Evolutionary conservation across 2,797 vertebrate genomes (phyloP).

Genomic region (Cetoscarus ocellatus): DNA sequence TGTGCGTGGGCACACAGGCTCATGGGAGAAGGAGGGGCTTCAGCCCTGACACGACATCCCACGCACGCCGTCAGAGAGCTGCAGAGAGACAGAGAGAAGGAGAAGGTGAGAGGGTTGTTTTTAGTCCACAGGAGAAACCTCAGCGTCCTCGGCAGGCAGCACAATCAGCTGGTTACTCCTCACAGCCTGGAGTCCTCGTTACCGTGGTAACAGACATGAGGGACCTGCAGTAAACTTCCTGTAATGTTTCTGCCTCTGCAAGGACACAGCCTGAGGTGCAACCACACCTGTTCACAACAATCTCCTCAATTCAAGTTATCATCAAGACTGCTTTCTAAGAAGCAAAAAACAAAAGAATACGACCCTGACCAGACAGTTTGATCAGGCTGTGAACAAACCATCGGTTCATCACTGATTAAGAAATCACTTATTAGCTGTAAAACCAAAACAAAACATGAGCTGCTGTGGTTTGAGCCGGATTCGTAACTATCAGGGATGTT

Average conservation of each 20-base stretch:
- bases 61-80: constrained; percentile 80
- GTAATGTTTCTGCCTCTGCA: constrained; percentile 51
- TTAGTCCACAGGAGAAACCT: constrained; percentile 43
- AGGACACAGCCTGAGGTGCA: constrained; percentile 33
- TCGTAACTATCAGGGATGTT: too few species aligned
- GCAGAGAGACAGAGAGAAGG: constrained; percentile 34
- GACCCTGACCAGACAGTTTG: too few species aligned
- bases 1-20: constrained; percentile 81
- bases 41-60: constrained; percentile 82
- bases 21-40: constrained; percentile 82
- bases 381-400: too few species aligned
- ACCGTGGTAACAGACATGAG: constrained; percentile 66
- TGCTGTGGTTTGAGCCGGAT: too few species aligned
- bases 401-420: too few species aligned
- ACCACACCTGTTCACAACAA: background rate
- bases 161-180: constrained; percentile 69
- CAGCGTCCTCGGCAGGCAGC: constrained; percentile 53
- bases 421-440: too few species aligned
- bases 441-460: too few species aligned
- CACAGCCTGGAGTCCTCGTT: constrained; percentile 64
- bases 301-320: background rate
- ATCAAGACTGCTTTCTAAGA: background rate
- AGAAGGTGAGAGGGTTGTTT: constrained; percentile 48
- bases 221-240: constrained; percentile 48
- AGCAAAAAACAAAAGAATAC: too few species aligned